Evolutionary conservation across 2,888 invertebrate species (phyloP).

Genomic region (Baronia brevicornis): DNA sequence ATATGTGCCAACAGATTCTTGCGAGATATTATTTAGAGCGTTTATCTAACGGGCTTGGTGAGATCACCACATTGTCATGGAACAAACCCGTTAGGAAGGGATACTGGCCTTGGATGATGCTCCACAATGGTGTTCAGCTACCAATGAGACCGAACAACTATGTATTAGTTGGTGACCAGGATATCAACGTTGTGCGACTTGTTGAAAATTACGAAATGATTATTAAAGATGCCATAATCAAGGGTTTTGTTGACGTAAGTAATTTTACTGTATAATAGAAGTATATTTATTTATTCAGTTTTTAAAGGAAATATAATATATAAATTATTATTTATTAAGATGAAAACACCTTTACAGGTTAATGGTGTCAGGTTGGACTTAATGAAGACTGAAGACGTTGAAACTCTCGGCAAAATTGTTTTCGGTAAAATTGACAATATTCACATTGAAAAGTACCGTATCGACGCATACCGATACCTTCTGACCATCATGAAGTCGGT

Average conservation of each 20-base stretch:
- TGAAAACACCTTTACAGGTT: constrained; percentile 33
- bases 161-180: constrained; percentile 39
- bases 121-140: constrained; percentile 72
- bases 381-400: constrained; percentile 64
- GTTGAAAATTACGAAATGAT: constrained; percentile 66
- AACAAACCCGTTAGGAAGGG: constrained; percentile 58
- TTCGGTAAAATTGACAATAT: constrained; percentile 58
- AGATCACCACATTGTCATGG: constrained; percentile 61
- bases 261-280: constrained; percentile 1
- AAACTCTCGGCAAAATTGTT: constrained; percentile 71
- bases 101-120: constrained; percentile 74
- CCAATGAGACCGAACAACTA: constrained; percentile 68
- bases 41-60: constrained; percentile 64
- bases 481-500: constrained; percentile 72
- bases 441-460: constrained; percentile 41
- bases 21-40: constrained; percentile 77
- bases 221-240: constrained; percentile 74
- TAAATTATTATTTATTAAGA: constrained; percentile 1
- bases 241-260: constrained; percentile 66
- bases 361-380: constrained; percentile 52
- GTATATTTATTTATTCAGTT: neutral
- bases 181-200: constrained; percentile 44
- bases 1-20: constrained; percentile 79
- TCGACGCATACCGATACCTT: constrained; percentile 74
- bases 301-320: neutral